phyloP scores from a whole-genome alignment of 2,888 invertebrate genomes.

The Drosophila paranaensis region DNA sequence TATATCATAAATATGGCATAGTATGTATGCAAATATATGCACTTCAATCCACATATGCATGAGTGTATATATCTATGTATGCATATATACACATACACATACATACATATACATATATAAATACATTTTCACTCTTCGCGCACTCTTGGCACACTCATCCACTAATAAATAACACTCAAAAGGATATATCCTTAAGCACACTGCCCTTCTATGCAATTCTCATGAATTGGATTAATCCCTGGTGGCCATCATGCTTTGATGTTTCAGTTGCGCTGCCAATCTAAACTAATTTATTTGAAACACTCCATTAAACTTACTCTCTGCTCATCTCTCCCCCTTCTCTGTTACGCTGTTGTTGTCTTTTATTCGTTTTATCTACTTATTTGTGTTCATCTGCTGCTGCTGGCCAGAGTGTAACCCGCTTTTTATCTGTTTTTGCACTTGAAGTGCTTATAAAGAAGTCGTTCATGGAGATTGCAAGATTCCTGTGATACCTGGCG shows the following conservation, averaged over 20 bases:
- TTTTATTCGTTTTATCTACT: background rate
- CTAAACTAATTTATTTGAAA: conserved; percentile 3
- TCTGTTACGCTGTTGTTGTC: background rate
- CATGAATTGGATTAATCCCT: background rate
- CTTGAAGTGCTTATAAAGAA: conserved; percentile 7
- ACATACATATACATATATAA: too few species aligned
- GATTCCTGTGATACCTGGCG: background rate
- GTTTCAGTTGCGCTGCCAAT: background rate
- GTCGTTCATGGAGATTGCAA: background rate
- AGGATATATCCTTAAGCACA: background rate
- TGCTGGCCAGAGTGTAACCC: background rate
- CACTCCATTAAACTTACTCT: conserved; percentile 2
- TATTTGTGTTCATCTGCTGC: conserved; percentile 6
- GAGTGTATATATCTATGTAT: too few species aligned
- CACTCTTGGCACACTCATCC: background rate
- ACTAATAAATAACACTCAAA: background rate
- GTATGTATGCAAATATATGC: too few species aligned
- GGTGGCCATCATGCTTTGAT: background rate
- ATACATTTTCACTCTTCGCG: too few species aligned
- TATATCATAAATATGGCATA: too few species aligned
- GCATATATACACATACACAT: too few species aligned
- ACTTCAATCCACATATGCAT: too few species aligned
- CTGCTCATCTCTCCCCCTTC: background rate
- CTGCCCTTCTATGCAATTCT: background rate
- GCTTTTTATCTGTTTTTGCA: background rate